Evolutionary conservation across 35 echinoderm and acorn worm species (phyloP).

Genomic region (Diadema setosum): DNA sequence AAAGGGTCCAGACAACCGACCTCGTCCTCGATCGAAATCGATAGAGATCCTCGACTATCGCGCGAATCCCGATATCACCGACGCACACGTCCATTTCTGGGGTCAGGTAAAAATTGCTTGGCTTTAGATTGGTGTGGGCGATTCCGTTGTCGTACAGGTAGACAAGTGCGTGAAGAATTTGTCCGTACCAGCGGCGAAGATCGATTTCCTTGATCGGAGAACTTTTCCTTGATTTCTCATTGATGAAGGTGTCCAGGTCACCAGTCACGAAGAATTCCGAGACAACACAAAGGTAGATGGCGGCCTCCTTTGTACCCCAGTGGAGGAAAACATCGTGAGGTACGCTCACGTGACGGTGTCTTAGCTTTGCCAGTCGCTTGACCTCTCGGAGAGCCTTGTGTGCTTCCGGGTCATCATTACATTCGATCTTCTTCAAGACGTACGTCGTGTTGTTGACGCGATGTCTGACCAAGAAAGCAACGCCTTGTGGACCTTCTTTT

Average conservation of each 20-base stretch:
- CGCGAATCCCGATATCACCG: background rate
- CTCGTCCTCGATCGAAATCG: background rate
- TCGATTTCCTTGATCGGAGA: background rate
- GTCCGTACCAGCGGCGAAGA: background rate
- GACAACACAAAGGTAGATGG: background rate
- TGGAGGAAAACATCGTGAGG: background rate
- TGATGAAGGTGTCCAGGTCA: background rate
- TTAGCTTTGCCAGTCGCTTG: background rate
- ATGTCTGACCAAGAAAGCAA: background rate
- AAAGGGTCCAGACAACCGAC: background rate
- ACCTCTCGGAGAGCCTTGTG: background rate
- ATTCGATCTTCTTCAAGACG: background rate
- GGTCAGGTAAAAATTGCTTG: slow-evolving; percentile 1
- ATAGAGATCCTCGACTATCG: background rate
- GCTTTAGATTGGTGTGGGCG: background rate
- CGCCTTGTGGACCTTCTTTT: background rate
- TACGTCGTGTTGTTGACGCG: background rate
- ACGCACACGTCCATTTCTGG: background rate
- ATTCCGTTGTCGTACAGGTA: background rate
- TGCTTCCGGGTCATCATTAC: slow-evolving; percentile 1
- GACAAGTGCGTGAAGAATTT: background rate
- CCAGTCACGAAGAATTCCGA: background rate
- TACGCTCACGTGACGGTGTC: background rate
- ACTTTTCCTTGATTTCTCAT: slow-evolving; percentile 2
- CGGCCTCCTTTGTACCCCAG: background rate